phyloP scores from a whole-genome alignment of 2,113 vertebrate species.

The Perognathus longimembris region DNA sequence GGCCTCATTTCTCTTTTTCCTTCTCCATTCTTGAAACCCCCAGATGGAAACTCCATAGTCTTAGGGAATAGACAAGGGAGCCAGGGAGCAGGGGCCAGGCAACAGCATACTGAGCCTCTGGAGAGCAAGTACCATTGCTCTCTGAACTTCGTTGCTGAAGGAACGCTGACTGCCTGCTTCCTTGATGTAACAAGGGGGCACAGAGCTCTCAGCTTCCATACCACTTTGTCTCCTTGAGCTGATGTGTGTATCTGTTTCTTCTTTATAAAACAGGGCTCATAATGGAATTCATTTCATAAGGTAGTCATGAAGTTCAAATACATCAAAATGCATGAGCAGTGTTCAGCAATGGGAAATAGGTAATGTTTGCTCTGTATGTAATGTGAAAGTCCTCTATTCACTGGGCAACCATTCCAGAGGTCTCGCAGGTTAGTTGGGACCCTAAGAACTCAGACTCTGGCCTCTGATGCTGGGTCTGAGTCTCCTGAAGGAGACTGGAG shows the following conservation, averaged over 20 bases:
- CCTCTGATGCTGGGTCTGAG: no score
- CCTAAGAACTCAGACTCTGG: not conserved
- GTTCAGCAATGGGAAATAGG: rapidly evolving
- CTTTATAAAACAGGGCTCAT: not conserved
- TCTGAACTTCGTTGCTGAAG: no score
- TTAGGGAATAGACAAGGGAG: no score
- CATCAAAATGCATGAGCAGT: not conserved
- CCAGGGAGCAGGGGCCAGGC: not conserved
- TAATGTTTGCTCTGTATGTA: no score
- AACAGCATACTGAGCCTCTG: not conserved
- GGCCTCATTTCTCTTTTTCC: not conserved
- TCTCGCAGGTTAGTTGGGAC: not conserved
- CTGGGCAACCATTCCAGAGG: not conserved
- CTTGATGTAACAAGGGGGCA: not conserved
- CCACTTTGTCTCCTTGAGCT: not conserved
- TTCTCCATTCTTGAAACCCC: no score
- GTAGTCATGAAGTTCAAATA: not conserved
- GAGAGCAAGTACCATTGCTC: no score
- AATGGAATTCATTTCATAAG: not conserved
- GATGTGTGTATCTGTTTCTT: not conserved
- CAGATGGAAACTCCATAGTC: not conserved
- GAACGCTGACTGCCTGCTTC: rapidly evolving
- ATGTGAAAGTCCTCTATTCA: not conserved
- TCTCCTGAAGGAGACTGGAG: not conserved
- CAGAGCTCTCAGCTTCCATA: rapidly evolving